Base-by-base conservation (phyloP, 2,113 vertebrate species). In the Mobula birostris region DNA sequence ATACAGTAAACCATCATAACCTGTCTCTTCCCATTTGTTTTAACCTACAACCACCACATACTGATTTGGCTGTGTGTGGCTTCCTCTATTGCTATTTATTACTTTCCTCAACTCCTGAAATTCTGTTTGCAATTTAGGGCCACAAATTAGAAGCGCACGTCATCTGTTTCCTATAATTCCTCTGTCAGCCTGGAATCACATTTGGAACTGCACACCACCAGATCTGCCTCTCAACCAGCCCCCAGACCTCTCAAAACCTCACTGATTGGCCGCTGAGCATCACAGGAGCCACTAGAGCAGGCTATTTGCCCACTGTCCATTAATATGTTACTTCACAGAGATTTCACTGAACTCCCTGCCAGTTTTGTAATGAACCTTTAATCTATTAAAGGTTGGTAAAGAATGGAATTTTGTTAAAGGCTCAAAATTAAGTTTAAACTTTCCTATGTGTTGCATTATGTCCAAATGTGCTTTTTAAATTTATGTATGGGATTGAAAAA, bases 41-140 rank as follows among this genome's bases (percentile, higher is more conserved):
- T 97, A 98, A 98, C 97, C 97, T 98, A 97, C 97, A 97, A 97
- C 96, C 97, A 97, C 96, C 97, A 97, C 97, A 97, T 96, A 97
- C 97, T 97, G 96, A 97, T 97, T 97, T 97, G 97, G 96, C 96
- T 97, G 97, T 97, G 97, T 97, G 97, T 98, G 97, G 97, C 96
- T 97, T 97, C 97, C 96, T 97, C 97, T 97, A 96, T 97, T 97
- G 97, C 97, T 97, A 97, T 98, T 98, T 98, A 98, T 98, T 98
- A 98, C 97, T 98, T 97, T 96, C 95, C 97, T 97, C 97, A 97
- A 98, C 98, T 99, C 97, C 98, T 97, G 98, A 98, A 98, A 98
- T 98, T 98, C 98, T 99, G 98, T 98, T 99, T 98, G 98, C 98
- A 99, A 99, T 98, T 99, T 98, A 98, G 98, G 97, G 97, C 98